Evolutionary conservation across 2,113 vertebrate genomes (phyloP).

Genomic region (Mionectes macconnelli): DNA sequence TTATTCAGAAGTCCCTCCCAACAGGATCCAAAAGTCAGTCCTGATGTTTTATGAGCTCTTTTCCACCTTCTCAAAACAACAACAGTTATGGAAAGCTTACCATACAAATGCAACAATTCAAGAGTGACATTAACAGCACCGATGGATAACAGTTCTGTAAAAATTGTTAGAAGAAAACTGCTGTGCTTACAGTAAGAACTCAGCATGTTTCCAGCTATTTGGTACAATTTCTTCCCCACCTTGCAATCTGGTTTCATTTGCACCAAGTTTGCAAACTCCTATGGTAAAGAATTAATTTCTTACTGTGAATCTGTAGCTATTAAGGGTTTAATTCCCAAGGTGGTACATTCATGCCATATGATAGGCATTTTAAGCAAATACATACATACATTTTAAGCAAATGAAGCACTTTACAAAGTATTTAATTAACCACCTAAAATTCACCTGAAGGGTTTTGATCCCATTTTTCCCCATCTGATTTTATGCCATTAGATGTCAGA

Average conservation of each 20-base stretch:
- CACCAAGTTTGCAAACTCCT: neutral
- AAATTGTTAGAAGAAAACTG: constrained; percentile 7
- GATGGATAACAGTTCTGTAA: neutral
- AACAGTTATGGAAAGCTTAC: neutral
- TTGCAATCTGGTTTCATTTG: neutral
- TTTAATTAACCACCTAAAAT: neutral
- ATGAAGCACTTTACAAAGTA: neutral
- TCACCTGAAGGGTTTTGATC: neutral
- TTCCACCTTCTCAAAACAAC: neutral
- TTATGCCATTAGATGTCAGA: neutral
- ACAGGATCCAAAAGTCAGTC: neutral
- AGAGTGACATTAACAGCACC: neutral
- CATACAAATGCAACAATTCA: neutral
- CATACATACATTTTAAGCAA: neutral
- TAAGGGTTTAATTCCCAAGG: neutral
- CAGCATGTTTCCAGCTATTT: neutral
- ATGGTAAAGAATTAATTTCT: neutral
- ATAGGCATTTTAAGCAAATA: neutral
- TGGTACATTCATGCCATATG: neutral
- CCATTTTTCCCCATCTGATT: neutral
- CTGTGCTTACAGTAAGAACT: neutral
- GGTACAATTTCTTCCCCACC: neutral
- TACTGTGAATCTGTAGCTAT: neutral
- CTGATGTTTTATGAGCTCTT: neutral
- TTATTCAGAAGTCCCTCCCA: neutral